Base-by-base conservation (phyloP, 1,140 invertebrate species). In the Lasaia peninsularis region DNA sequence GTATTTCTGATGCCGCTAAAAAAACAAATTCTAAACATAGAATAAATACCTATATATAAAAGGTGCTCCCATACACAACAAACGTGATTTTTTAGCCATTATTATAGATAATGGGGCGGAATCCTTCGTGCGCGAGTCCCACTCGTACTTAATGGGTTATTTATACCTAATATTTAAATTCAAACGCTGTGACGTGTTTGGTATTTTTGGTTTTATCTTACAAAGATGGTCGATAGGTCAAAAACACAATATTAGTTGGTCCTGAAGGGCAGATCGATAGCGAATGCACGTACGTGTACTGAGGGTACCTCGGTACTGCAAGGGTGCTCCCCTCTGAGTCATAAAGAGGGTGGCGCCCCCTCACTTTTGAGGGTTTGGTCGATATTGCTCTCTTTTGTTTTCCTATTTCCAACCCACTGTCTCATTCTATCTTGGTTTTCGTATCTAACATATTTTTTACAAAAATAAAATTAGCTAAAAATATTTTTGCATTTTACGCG, bases 341-440 rank as follows among this genome's bases (percentile, higher is more conserved):
- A 86, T 86, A 86, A 83, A 86, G 78, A 85, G 81, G 80, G 80
- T 80, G 80, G 76, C 67, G 62, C 48, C 65, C 77, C 78, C 78
- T 80, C 75, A 80, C 75, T 80, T 86, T 80, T 79, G 77, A 84
- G 77, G 74, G 74, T 82, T 86, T 82, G 78, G 82, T 86, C 82
- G 82, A 86, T 86, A 86, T 65, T 66, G 67, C 69, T 81, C 78
- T 78, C 80, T 86, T 85, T 86, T 86, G 82, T 86, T 86, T 86
- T 76, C 69, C 75, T 78, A 78, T 74, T 78, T 72, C 61, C 35
- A 71, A 79, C 73, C 63, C 65, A 71, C 60, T 67, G 65, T 64
- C 57, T 67, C 64, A 62, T 67, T 49, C 57, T 55, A 60, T 65
- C 60, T 65, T 49, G 40, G 62, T 65, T 63, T 37, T 37, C 14